Percentiles rank a stretch among this genome's conserved stretches.
Conservation (phyloP, 2,888 invertebrate species). For the Tridacna gigas region DNA sequence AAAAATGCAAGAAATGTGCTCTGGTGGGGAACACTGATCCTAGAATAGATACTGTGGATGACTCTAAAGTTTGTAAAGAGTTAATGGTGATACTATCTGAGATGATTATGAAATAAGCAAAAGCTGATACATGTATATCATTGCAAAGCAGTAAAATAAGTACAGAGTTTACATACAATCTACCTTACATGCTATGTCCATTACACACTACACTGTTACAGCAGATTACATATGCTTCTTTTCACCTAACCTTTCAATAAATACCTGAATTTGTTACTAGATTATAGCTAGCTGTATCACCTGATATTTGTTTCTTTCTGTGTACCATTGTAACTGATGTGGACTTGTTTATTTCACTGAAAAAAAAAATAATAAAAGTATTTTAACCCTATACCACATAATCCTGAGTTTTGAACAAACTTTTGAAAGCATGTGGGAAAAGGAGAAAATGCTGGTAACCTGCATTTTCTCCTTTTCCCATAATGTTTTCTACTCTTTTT, state of each 20-base stretch:
- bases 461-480: neutral
- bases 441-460: neutral
- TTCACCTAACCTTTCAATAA: neutral
- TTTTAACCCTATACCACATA: neutral
- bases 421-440: conserved; percentile 1
- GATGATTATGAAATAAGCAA: neutral
- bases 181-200: neutral
- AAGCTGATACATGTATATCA: conserved; percentile 1
- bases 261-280: neutral
- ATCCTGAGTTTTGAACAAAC: neutral
- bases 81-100: no score
- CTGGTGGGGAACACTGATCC: no score
- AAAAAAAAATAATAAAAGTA: neutral
- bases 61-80: no score
- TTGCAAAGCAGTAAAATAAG: neutral
- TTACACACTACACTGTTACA: neutral
- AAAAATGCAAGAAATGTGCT: no score
- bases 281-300: neutral
- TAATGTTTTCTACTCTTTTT: neutral
- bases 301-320: conserved; percentile 3
- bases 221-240: neutral
- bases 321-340: conserved; percentile 20
- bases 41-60: no score
- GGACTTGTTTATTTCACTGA: conserved; percentile 10
- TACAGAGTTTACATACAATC: no score